These are phyloP conservation scores for Acanthochromis polyacanthus DNA, from an alignment of 2,113 vertebrate species.

Conservation along the genomic window DNA sequence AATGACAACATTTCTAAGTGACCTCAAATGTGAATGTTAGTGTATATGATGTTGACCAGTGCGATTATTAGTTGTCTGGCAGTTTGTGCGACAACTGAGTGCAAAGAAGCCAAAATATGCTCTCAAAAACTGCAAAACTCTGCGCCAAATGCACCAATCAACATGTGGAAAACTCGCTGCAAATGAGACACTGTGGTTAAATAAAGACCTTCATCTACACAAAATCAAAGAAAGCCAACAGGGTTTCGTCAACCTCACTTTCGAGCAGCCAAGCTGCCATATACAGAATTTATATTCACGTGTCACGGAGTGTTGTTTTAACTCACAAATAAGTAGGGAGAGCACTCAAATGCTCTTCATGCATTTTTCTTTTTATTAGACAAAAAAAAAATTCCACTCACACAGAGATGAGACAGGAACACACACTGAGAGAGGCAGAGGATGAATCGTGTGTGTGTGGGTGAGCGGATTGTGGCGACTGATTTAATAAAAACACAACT, in stretches of 20 bases:
- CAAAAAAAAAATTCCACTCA: neutral
- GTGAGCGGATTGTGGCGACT: neutral
- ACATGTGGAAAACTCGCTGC: neutral
- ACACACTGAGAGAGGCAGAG: slow-evolving; percentile 15
- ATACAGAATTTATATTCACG: neutral
- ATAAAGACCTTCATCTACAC: neutral
- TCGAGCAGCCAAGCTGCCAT: neutral
- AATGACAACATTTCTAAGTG: too few species aligned
- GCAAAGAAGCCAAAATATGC: neutral
- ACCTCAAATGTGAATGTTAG: too few species aligned
- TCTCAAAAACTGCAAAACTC: too few species aligned
- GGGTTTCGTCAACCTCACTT: neutral
- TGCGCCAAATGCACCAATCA: neutral
- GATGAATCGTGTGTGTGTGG: neutral
- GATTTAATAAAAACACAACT: slow-evolving; percentile 18
- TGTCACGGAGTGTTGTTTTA: neutral
- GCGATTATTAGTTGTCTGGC: neutral
- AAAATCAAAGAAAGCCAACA: neutral
- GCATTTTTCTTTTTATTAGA: slow-evolving; percentile 25
- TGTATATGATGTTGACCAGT: neutral
- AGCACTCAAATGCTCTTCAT: neutral
- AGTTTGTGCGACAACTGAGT: neutral
- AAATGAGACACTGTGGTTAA: neutral
- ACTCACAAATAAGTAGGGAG: neutral
- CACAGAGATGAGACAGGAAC: neutral